Evolutionary conservation across 2,888 invertebrate genomes (phyloP), one percentile per base, ranked within the genome.

Genomic region (Epistrophella euchroma): DNA sequence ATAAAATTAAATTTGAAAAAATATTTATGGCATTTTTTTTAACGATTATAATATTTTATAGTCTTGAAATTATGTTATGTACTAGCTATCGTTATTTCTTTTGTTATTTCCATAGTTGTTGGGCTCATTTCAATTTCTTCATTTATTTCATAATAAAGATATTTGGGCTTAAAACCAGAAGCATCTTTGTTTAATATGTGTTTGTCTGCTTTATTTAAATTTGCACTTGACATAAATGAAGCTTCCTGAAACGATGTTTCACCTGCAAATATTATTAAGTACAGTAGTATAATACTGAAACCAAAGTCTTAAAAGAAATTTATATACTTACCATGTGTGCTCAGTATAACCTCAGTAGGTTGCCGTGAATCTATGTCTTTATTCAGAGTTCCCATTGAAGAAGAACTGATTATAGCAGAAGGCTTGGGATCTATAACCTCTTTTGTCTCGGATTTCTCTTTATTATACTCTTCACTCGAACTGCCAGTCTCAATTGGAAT

Each of bases 131-230:
- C 76, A n/a, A 85, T 73, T 13, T 81, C 73, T 56, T 85, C 85
- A 13, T 77, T 85, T n/a, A 90, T 88, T 77, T 90, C 89, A 35
- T 90, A 91, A 75, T 91, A 91, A 4, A 91, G 88, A 88, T 91
- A 91, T 11, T 90, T 90, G 2, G 91, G 91, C n/a, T 89, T 89
- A 10, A 90, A 91, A 19, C 89, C 88, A 0, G 87, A 50, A 37
- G 88, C 83, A 7, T 91, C 89, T 0, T 89, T 89, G 0, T 88
- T 87, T 68, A 91, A 87, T 4, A 89, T 81, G 32, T 89, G 88
- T 28, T 89, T 90, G 11, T 89, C 88, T 72, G 88, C 84, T 52
- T 90, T 90, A 66, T 90, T 90, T 10, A 90, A 79, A 62, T 90
- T 89, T 11, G 90, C 88, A 55, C 88, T 73, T 4, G 85, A 55